phyloP scores from a whole-genome alignment of 2,888 invertebrate species.

The Macrosiphum euphorbiae region DNA sequence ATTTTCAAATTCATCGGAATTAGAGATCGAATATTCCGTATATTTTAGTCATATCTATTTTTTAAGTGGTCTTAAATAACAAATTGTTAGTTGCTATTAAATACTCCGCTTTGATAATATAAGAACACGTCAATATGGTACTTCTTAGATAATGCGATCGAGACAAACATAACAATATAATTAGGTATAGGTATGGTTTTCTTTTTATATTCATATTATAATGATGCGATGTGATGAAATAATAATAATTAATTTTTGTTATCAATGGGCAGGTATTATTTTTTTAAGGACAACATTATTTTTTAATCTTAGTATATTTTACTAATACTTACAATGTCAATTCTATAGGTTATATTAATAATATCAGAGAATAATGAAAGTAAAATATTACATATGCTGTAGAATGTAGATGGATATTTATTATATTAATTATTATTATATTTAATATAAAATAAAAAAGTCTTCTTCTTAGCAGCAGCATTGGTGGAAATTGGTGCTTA shows the following conservation, averaged over 20 bases:
- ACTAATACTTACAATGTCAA: not conserved
- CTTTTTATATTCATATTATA: not conserved
- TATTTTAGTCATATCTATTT: not conserved
- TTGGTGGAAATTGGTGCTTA: too few species aligned
- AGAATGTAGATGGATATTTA: not conserved
- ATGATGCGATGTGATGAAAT: constrained; percentile 8
- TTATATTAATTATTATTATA: not conserved
- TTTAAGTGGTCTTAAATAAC: not conserved
- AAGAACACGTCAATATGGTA: not conserved
- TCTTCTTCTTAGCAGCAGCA: too few species aligned
- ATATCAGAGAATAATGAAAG: not conserved
- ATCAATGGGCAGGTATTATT: not conserved
- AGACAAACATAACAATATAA: not conserved
- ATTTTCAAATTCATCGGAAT: not conserved
- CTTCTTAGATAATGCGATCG: not conserved
- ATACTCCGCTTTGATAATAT: not conserved
- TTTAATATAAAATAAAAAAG: too few species aligned
- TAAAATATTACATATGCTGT: not conserved
- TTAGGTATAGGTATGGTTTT: not conserved
- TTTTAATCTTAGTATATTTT: not conserved
- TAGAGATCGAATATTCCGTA: not conserved
- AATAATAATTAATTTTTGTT: not conserved
- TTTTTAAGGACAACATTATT: not conserved
- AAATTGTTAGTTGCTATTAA: not conserved
- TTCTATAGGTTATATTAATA: not conserved